phyloP scores from a whole-genome alignment of 1,140 invertebrate species.

The Leptinotarsa texana region DNA sequence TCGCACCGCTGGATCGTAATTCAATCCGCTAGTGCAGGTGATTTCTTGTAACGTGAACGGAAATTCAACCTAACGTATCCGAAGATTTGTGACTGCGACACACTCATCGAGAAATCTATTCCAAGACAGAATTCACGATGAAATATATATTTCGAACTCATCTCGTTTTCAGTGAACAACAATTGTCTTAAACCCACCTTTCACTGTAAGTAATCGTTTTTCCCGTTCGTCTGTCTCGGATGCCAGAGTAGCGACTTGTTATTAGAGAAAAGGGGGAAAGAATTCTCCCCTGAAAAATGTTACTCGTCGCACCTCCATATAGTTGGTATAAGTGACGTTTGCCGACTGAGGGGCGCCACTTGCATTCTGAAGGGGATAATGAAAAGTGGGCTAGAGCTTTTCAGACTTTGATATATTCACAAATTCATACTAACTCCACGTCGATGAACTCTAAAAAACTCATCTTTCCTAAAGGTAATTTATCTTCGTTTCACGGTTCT shows the following conservation, averaged over 20 bases:
- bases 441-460: slow-evolving; percentile 55
- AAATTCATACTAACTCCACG: slow-evolving; percentile 54
- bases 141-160: slow-evolving; percentile 50
- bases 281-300: slow-evolving; percentile 47
- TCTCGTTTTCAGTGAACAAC: slow-evolving; percentile 46
- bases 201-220: slow-evolving; percentile 46
- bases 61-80: neutral
- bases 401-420: slow-evolving; percentile 55
- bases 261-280: slow-evolving; percentile 39
- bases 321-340: slow-evolving; percentile 28
- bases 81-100: neutral
- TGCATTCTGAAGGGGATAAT: slow-evolving; percentile 45
- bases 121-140: slow-evolving; percentile 38
- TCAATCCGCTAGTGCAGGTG: neutral
- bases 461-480: slow-evolving; percentile 55
- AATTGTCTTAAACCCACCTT: slow-evolving; percentile 46
- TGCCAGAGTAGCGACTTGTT: slow-evolving; percentile 39
- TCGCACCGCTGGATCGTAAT: neutral
- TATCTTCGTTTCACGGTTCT: slow-evolving; percentile 53
- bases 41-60: neutral
- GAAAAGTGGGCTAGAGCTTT: slow-evolving; percentile 53
- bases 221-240: slow-evolving; percentile 46
- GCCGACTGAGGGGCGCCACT: slow-evolving; percentile 45
- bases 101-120: slow-evolving; percentile 47
- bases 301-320: slow-evolving; percentile 41